Evolutionary conservation across 1,140 invertebrate genomes (phyloP).

Genomic region (Probaryconus sp.): DNA sequence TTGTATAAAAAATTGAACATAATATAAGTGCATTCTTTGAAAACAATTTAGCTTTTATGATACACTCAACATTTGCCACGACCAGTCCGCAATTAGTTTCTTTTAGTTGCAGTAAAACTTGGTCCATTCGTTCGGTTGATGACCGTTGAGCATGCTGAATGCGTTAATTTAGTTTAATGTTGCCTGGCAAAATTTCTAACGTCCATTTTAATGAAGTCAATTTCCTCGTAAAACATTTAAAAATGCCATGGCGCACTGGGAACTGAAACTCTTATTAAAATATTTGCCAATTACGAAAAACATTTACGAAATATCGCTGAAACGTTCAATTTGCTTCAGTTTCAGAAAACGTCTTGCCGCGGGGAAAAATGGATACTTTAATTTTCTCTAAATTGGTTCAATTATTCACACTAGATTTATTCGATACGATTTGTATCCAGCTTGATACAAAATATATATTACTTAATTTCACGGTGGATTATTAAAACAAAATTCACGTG

Average conservation of each 20-base stretch:
- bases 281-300: slow-evolving; percentile 10
- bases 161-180: slow-evolving; percentile 44
- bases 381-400: no score
- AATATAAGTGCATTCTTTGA: neutral
- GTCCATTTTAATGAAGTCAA: slow-evolving; percentile 27
- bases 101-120: slow-evolving; percentile 9
- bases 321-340: slow-evolving; percentile 7
- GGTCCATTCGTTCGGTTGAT: slow-evolving; percentile 17
- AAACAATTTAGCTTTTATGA: slow-evolving; percentile 22
- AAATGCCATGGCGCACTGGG: neutral
- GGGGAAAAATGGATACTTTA: no score
- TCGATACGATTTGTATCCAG: no score
- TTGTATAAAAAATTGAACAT: no score
- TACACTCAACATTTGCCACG: neutral
- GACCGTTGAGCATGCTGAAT: slow-evolving; percentile 25
- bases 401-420: no score
- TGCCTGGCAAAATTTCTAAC: slow-evolving; percentile 8
- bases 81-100: slow-evolving; percentile 4
- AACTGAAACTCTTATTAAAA: slow-evolving; percentile 13
- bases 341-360: neutral
- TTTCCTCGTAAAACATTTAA: slow-evolving; percentile 29
- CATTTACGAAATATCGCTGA: slow-evolving; percentile 10
- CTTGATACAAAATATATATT: slow-evolving; percentile 2
- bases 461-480: slow-evolving; percentile 17
- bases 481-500: neutral